Conservation (phyloP, 30 jellyfish, hydroid and myxozoan species). For the Cassiopea xamachana region DNA sequence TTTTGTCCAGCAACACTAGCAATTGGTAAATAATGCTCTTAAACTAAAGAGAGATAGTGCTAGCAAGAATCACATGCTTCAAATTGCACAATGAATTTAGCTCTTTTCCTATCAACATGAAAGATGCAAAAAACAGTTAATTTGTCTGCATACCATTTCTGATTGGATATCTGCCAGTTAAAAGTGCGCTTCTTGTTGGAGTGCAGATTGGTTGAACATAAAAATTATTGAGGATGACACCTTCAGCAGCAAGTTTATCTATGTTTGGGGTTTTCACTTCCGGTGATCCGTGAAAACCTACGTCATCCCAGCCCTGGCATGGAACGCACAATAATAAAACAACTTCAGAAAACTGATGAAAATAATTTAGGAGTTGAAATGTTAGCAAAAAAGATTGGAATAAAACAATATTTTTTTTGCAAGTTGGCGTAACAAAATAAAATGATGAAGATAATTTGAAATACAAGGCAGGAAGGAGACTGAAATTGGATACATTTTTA, state of each 20-base stretch:
- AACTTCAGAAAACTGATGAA: neutral
- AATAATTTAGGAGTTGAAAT: neutral
- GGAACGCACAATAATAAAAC: neutral
- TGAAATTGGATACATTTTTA: no score
- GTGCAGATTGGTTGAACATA: constrained; percentile 84
- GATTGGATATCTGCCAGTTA: constrained; percentile 83
- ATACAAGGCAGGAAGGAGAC: no score
- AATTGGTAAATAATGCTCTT: neutral
- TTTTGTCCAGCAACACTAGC: neutral
- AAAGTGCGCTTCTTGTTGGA: constrained; percentile 82
- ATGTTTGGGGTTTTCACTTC: constrained; percentile 76
- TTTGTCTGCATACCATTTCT: constrained; percentile 57
- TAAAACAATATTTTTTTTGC: no score
- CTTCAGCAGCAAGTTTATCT: constrained; percentile 71
- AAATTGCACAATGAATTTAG: neutral
- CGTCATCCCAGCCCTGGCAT: constrained; percentile 87
- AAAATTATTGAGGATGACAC: constrained; percentile 63
- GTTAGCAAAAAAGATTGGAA: neutral
- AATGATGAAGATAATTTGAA: no score
- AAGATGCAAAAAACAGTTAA: no score
- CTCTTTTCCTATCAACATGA: neutral
- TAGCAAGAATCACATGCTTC: neutral
- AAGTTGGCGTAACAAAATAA: no score
- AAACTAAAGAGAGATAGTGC: neutral
- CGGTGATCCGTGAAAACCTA: constrained; percentile 80